Conservation (phyloP, 2,888 invertebrate species). For the Gastracanthus pulcherrimus region DNA sequence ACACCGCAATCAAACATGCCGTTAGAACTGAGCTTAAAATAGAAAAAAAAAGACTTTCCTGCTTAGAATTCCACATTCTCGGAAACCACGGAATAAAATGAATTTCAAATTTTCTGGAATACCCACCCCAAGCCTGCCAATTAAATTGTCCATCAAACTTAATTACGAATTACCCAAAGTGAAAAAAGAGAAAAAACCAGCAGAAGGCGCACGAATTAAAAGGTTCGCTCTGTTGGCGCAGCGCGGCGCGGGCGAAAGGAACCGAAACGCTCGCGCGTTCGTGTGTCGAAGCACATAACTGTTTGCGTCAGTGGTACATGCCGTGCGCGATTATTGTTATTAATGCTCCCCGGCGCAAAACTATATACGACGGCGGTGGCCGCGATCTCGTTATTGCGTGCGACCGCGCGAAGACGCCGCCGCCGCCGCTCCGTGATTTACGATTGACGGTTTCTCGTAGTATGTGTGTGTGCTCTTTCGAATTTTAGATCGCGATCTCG, state of each 20-base stretch:
- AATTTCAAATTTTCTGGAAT: not conserved
- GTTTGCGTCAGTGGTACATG: conserved; percentile 25
- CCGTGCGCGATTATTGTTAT: conserved; percentile 23
- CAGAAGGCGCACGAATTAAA: not conserved
- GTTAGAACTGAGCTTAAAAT: no score
- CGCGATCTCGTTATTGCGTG: conserved; percentile 32
- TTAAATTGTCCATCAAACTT: conserved; percentile 40
- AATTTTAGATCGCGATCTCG: conserved; percentile 46
- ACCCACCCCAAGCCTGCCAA: not conserved
- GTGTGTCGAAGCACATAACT: not conserved
- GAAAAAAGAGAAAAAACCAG: not conserved
- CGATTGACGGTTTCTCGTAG: conserved; percentile 8
- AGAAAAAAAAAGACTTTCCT: no score
- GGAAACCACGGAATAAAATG: not conserved
- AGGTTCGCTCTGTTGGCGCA: not conserved
- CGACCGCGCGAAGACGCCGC: not conserved
- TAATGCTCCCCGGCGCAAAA: not conserved
- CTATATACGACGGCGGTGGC: not conserved
- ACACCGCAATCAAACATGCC: not conserved
- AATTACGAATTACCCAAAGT: not conserved
- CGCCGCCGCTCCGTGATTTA: conserved; percentile 20
- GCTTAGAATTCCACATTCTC: not conserved
- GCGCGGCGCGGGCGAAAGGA: not conserved
- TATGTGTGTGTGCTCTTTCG: conserved; percentile 21
- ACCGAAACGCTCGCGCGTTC: not conserved